These are phyloP conservation scores for Lithobates pipiens DNA, from an alignment of 2,797 vertebrate species.

Conservation along the genomic window DNA sequence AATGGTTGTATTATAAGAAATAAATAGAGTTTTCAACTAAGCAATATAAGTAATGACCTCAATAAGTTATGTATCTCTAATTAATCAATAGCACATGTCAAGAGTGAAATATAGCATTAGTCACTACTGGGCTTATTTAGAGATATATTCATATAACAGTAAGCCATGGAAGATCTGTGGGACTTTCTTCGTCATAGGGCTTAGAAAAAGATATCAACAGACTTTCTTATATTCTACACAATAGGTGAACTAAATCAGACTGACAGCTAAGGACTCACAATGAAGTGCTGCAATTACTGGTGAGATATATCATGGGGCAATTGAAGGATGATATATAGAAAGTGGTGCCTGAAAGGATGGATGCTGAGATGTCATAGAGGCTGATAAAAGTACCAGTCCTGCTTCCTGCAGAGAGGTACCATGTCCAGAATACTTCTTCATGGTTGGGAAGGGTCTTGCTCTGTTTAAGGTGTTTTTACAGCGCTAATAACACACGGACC, in stretches of 20 bases:
- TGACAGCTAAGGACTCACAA: conserved; percentile 13
- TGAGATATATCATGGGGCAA: not conserved
- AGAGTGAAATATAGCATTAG: not conserved
- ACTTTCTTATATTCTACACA: conserved; percentile 10
- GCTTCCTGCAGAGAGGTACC: conserved; percentile 12
- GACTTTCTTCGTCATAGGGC: not conserved
- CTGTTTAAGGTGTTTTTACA: conserved; percentile 1
- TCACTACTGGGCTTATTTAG: not conserved
- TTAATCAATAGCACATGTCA: not conserved
- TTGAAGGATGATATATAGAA: conserved; percentile 27
- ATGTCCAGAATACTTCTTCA: not conserved
- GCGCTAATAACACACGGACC: not conserved
- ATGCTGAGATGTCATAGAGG: conserved; percentile 26
- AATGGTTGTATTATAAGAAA: too few relatives aligned
- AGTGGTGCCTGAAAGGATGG: conserved; percentile 14
- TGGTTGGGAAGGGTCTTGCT: not conserved
- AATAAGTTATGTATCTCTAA: not conserved
- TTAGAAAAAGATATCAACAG: conserved; percentile 20
- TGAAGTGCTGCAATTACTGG: conserved; percentile 21
- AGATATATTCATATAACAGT: conserved; percentile 1
- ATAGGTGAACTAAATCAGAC: conserved; percentile 27
- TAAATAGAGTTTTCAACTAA: too few relatives aligned
- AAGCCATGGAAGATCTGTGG: not conserved
- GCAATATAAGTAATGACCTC: not conserved
- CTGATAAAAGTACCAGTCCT: conserved; percentile 2